These are phyloP conservation scores for Phallusia fumigata DNA, from an alignment of 23 tunicate genomes.

Conservation along the genomic window DNA sequence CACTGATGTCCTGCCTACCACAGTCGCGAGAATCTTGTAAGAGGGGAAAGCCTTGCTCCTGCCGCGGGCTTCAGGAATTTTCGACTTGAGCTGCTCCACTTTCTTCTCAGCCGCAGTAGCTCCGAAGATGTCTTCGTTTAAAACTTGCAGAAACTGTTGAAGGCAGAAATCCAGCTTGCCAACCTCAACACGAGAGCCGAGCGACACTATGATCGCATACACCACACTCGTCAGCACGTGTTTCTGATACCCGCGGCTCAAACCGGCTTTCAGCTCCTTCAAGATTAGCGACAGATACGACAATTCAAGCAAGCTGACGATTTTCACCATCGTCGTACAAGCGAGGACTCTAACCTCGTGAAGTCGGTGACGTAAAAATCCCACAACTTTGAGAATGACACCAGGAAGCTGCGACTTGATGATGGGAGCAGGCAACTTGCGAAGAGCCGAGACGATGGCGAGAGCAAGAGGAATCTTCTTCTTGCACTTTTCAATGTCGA, in stretches of 20 bases:
- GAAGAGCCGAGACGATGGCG: conserved; percentile 57
- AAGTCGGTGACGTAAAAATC: conserved; percentile 59
- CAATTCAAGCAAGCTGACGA: conserved; percentile 37
- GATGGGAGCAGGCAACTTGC: conserved; percentile 41
- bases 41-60: conserved; percentile 51
- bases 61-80: conserved; percentile 95
- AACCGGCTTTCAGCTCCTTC: conserved; percentile 61
- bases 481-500: conserved; percentile 48
- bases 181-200: conserved; percentile 18
- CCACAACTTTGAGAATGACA: conserved; percentile 61
- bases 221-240: conserved; percentile 65
- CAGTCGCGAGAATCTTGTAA: conserved; percentile 39
- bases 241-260: conserved; percentile 75
- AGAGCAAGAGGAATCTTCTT: conserved; percentile 70
- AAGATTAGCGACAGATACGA: conserved; percentile 37
- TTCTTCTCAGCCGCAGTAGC: conserved; percentile 52
- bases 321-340: conserved; percentile 21
- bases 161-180: conserved; percentile 62
- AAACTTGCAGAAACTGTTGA: conserved; percentile 39
- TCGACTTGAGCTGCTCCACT: conserved; percentile 50
- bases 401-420: conserved; percentile 41
- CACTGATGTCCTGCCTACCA: conserved; percentile 27
- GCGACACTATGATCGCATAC: conserved; percentile 19
- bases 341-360: conserved; percentile 60
- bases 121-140: conserved; percentile 71